These are phyloP conservation scores for Lacanobia wlatinum DNA, from an alignment of 2,888 invertebrate genomes.

Conservation along the genomic window DNA sequence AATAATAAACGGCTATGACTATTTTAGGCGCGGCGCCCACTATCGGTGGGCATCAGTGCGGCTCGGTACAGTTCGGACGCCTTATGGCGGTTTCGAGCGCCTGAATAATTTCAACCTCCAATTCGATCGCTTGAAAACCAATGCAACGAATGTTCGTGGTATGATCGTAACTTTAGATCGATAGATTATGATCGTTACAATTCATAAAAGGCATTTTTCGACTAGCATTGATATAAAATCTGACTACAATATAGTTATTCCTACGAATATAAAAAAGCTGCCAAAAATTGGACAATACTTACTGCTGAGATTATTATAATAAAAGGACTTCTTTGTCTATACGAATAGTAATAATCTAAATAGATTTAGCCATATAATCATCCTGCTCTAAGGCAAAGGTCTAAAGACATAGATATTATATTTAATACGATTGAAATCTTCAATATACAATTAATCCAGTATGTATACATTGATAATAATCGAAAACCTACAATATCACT, in stretches of 20 bases:
- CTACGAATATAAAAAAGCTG: background rate
- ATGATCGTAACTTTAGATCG: constrained; percentile 8
- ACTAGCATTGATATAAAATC: constrained; percentile 8
- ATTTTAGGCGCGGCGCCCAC: background rate
- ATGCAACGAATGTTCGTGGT: background rate
- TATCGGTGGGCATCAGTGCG: too few species aligned
- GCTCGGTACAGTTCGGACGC: too few species aligned
- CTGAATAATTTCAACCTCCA: background rate
- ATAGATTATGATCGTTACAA: too few species aligned
- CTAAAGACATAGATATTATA: too few species aligned
- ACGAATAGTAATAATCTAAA: background rate
- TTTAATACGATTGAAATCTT: too few species aligned
- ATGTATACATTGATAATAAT: background rate
- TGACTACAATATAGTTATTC: background rate
- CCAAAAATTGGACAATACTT: constrained; percentile 10
- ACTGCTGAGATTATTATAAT: background rate
- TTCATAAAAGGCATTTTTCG: background rate
- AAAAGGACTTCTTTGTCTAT: background rate
- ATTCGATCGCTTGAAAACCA: background rate
- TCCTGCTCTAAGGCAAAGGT: background rate
- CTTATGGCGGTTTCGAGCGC: too few species aligned
- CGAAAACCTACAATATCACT: background rate
- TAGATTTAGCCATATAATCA: constrained; percentile 1
- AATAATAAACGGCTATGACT: background rate
- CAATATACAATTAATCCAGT: background rate